Evolutionary conservation across 2,888 invertebrate species (phyloP).

Genomic region (Theretra japonica): DNA sequence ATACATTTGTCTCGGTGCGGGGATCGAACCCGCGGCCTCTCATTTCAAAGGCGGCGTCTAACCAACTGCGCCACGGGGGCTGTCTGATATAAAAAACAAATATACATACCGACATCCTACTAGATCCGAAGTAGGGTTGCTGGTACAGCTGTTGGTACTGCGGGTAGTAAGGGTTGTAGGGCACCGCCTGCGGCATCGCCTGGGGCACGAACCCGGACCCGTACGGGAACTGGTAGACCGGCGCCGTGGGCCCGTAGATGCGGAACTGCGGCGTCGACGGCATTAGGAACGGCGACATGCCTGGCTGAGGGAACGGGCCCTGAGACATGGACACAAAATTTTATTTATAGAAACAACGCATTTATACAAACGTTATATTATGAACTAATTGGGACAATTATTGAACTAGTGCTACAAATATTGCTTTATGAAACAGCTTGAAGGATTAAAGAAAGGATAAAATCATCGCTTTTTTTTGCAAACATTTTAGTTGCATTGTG

Average conservation of each 20-base stretch:
- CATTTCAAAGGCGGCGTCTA: too few relatives aligned
- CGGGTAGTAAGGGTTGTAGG: slow-evolving; percentile 76
- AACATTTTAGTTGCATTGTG: too few relatives aligned
- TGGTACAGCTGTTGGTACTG: slow-evolving; percentile 71
- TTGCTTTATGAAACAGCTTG: too few relatives aligned
- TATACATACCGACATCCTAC: slow-evolving; percentile 83
- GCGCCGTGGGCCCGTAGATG: slow-evolving; percentile 72
- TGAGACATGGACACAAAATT: slow-evolving; percentile 36
- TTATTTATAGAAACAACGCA: too few relatives aligned
- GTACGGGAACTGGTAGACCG: slow-evolving; percentile 82
- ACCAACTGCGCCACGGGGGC: too few relatives aligned
- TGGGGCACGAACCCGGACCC: slow-evolving; percentile 70
- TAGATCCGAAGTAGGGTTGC: slow-evolving; percentile 73
- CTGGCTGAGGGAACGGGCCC: slow-evolving; percentile 58
- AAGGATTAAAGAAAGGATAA: too few relatives aligned
- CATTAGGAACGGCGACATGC: slow-evolving; percentile 67
- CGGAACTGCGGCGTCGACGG: slow-evolving; percentile 71
- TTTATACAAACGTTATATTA: too few relatives aligned
- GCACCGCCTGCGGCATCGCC: slow-evolving; percentile 60
- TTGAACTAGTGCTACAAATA: too few relatives aligned
- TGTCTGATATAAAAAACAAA: not conserved
- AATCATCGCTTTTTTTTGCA: too few relatives aligned
- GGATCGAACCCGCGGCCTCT: too few relatives aligned
- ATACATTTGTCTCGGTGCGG: too few relatives aligned
- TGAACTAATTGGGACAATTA: too few relatives aligned